Evolutionary conservation across 1,140 invertebrate species (phyloP), one percentile per base, ranked within the genome.

Genomic region (Ips typographus): DNA sequence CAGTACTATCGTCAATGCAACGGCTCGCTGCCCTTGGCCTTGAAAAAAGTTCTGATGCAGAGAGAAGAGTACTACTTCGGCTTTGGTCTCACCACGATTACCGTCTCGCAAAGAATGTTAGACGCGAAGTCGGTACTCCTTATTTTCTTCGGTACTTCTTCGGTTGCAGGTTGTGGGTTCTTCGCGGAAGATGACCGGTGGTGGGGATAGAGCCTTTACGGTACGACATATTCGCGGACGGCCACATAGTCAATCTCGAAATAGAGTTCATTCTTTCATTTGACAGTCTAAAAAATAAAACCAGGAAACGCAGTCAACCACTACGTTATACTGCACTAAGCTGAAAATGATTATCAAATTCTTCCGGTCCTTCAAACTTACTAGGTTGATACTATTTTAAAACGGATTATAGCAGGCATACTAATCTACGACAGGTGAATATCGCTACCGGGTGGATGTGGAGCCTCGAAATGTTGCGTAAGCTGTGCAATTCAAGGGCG

Each of bases 21-120:
- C 66, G 66, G 58, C 66, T 67, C 65, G 42, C 65, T 67, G 65
- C 66, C 59, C 66, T 68, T 68, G 66, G 66, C 66, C 66, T 68
- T 68, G 66, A 42, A 59, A 67, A 57, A 44, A 70, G 53, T 64
- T 58, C 68, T 41, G 4, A 40, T 52, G 52, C 37, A 37, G 53
- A 36, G 60, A 49, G 43, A 41, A 52, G 41, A 64, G 68, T 70
- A 70, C 68, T 55, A 6, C 40, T 40, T 6, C 36, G n/a, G 52
- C 39, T 40, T 60, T 42, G n/a, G 63, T 65, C 69, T 69, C 40
- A 47, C 55, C 60, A 44, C 63, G 62, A 49, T 59, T 51, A 57
- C 63, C 69, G 69, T 40, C 62, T 57, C 69, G 63, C 56, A 43
- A 63, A 61, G 69, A 71, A 71, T 71, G 69, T 63, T 62, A 57